Conservation (phyloP, 2,113 vertebrate species). For the Clupea harengus region DNA sequence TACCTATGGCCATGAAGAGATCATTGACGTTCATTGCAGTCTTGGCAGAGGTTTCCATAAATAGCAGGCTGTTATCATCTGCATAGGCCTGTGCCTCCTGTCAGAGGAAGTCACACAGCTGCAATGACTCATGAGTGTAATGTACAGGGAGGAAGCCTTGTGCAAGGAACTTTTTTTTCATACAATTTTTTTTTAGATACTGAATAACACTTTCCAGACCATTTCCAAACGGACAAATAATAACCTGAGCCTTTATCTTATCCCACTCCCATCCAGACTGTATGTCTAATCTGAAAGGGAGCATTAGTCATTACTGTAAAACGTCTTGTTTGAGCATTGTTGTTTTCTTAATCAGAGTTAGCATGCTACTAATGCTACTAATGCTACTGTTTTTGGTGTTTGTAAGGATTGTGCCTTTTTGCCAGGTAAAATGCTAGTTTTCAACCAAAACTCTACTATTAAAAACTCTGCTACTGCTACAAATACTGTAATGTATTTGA, state of each 20-base stretch:
- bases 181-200: background rate
- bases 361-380: no score
- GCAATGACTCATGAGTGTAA: background rate
- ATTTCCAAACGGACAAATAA: background rate
- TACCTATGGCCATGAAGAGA: conserved; percentile 78
- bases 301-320: background rate
- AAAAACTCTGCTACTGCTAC: no score
- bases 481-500: no score
- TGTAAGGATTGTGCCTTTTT: no score
- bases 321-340: no score
- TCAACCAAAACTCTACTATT: no score
- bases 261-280: background rate
- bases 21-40: conserved; percentile 80
- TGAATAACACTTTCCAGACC: background rate
- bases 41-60: conserved; percentile 80
- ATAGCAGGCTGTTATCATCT: conserved; percentile 76
- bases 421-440: no score
- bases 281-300: background rate
- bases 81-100: conserved; percentile 77
- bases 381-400: no score
- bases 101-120: background rate
- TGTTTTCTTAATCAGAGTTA: no score
- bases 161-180: background rate
- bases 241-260: background rate
- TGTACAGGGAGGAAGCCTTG: background rate